A percentile compares a stretch with the other conserved stretches of the same genome.
phyloP scores from a whole-genome alignment of 2,113 vertebrate genomes.

The Leucopsar rothschildi region DNA sequence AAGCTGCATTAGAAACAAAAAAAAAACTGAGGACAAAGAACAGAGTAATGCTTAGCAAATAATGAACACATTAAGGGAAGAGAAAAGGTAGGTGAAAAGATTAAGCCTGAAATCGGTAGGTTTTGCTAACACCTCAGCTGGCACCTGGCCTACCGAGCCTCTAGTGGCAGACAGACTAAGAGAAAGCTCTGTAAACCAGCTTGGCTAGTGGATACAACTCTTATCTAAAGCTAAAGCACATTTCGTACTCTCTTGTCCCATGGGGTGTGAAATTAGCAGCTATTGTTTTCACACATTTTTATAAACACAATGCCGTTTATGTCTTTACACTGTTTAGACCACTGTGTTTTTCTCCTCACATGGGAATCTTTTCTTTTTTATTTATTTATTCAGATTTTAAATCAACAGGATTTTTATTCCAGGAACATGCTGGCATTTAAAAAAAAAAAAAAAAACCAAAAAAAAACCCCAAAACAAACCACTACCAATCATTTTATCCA shows the following conservation, averaged over 20 bases:
- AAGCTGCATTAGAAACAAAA: constrained; percentile 85
- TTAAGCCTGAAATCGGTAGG: constrained; percentile 81
- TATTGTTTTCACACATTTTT: constrained; percentile 78
- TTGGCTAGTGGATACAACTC: constrained; percentile 66
- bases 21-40: constrained; percentile 80
- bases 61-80: constrained; percentile 85
- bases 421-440: neutral
- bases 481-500: neutral
- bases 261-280: constrained; percentile 80
- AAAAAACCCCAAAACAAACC: neutral
- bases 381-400: constrained; percentile 65
- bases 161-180: constrained; percentile 65
- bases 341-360: constrained; percentile 59
- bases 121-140: constrained; percentile 81
- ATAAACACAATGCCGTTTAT: constrained; percentile 76
- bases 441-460: neutral
- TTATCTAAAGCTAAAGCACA: constrained; percentile 81
- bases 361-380: constrained; percentile 26
- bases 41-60: constrained; percentile 80
- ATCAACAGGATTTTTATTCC: constrained; percentile 64
- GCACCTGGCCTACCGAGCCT: constrained; percentile 73
- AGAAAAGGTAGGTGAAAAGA: constrained; percentile 94
- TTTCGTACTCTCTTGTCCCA: constrained; percentile 71
- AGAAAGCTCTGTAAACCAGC: constrained; percentile 65
- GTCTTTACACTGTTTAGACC: constrained; percentile 69